Conservation (phyloP, 2,888 invertebrate genomes). For the Atherix ibis region DNA sequence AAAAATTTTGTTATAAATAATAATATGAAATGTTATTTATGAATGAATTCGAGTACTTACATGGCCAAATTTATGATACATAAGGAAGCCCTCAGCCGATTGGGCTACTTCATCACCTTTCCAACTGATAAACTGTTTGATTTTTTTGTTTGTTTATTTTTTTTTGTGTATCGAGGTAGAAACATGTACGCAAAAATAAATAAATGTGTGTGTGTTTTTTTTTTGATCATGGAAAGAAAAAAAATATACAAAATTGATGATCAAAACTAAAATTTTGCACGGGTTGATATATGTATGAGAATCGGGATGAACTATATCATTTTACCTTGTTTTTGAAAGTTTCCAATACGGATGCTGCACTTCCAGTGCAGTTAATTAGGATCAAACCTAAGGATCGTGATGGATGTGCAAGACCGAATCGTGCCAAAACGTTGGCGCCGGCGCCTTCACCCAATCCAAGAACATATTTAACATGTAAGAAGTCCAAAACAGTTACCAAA, state of each 20-base stretch:
- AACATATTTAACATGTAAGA: conserved; percentile 66
- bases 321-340: conserved; percentile 64
- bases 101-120: conserved; percentile 70
- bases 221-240: neutral
- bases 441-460: conserved; percentile 79
- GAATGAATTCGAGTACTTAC: too few species aligned
- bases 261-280: neutral
- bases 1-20: too few species aligned
- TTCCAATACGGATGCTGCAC: conserved; percentile 72
- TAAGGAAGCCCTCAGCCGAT: conserved; percentile 73
- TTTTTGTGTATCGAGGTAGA: neutral
- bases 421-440: conserved; percentile 70
- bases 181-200: neutral
- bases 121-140: conserved; percentile 59
- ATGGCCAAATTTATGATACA: conserved; percentile 82
- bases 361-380: conserved; percentile 75
- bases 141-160: neutral
- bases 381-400: conserved; percentile 62
- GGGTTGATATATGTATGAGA: neutral
- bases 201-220: neutral
- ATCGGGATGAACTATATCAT: neutral
- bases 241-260: neutral
- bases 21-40: too few species aligned
- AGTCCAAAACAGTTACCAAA: conserved; percentile 63
- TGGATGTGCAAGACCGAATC: conserved; percentile 71